Evolutionary conservation across 2,113 vertebrate genomes (phyloP).

Genomic region (Mohoua ochrocephala): DNA sequence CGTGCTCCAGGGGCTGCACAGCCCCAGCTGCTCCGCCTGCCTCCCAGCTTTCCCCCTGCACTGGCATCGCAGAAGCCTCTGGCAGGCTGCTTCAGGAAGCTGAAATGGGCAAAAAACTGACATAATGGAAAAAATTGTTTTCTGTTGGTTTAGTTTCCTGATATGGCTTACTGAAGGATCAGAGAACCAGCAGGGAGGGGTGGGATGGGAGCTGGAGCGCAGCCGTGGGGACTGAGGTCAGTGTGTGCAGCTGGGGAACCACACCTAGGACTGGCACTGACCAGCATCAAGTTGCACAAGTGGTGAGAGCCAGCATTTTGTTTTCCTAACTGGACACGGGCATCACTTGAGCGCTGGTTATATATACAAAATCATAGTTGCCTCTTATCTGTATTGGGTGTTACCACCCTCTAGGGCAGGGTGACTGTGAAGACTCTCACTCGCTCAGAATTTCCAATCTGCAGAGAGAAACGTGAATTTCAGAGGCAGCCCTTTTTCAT

Average conservation of each 20-base stretch:
- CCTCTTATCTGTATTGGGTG: accelerated
- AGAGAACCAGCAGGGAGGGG: not conserved
- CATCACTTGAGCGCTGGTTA: not conserved
- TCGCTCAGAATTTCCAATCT: not conserved
- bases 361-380: not conserved
- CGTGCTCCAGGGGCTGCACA: not conserved
- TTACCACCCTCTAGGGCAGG: not conserved
- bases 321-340: not conserved
- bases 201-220: not conserved
- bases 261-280: not conserved
- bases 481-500: not conserved
- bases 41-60: not conserved
- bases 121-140: not conserved
- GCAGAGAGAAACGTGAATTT: not conserved
- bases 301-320: not conserved
- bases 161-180: not conserved
- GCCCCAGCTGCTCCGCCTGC: not conserved
- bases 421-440: not conserved
- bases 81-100: not conserved
- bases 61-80: not conserved
- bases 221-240: not conserved
- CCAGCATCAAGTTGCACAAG: not conserved
- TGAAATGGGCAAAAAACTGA: not conserved
- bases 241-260: not conserved
- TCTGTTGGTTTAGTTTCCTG: not conserved